phyloP scores from a whole-genome alignment of 2,797 vertebrate species.

The Harpagifer antarcticus region DNA sequence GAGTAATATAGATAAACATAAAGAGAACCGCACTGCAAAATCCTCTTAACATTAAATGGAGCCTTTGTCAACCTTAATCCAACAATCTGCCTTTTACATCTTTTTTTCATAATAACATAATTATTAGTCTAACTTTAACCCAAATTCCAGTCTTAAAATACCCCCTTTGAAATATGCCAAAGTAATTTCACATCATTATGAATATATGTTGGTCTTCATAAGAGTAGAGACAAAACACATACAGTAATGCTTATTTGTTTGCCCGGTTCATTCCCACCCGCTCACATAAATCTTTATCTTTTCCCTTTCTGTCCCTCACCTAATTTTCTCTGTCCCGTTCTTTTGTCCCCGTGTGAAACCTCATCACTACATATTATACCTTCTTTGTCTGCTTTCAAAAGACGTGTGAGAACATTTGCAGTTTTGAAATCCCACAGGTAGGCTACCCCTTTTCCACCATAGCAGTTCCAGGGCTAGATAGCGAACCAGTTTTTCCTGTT shows the following conservation, averaged over 20 bases:
- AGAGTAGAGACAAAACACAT: slow-evolving; percentile 5
- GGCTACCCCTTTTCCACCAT: slow-evolving; percentile 4
- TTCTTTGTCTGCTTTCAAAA: slow-evolving; percentile 67
- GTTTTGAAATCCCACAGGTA: slow-evolving; percentile 38
- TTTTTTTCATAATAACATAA: neutral
- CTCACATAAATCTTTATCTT: slow-evolving; percentile 30
- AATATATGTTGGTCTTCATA: neutral
- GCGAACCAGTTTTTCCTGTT: too few species aligned
- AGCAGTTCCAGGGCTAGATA: too few species aligned
- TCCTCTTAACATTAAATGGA: neutral
- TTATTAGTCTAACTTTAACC: neutral
- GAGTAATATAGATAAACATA: neutral
- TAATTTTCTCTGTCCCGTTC: slow-evolving; percentile 49
- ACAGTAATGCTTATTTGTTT: slow-evolving; percentile 27
- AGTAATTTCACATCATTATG: neutral
- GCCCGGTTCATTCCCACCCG: slow-evolving; percentile 25
- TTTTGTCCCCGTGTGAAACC: slow-evolving; percentile 71
- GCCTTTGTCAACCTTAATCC: neutral
- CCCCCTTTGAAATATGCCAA: neutral
- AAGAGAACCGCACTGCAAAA: neutral
- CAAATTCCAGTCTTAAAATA: neutral
- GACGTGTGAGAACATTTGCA: slow-evolving; percentile 66
- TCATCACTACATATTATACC: slow-evolving; percentile 66
- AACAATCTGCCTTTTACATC: neutral
- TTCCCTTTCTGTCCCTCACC: slow-evolving; percentile 27